Evolutionary conservation across 2,888 invertebrate species (phyloP).

Genomic region (Drosophila koepferae): DNA sequence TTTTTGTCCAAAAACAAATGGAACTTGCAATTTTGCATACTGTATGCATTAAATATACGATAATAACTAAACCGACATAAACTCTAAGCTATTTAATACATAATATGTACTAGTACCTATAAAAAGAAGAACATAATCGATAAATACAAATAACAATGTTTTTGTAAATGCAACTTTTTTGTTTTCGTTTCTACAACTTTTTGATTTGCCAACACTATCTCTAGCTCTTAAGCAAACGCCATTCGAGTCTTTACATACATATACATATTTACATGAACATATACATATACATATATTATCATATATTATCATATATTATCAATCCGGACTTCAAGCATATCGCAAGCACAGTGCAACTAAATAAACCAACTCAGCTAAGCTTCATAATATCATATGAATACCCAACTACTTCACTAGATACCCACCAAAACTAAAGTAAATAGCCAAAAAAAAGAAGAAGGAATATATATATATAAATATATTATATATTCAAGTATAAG

Average conservation of each 20-base stretch:
- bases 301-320: too few relatives aligned
- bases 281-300: constrained; percentile 34
- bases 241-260: constrained; percentile 37
- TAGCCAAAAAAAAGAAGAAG: constrained; percentile 35
- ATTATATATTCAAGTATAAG: background rate
- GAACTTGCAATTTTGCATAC: constrained; percentile 64
- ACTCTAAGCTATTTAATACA: constrained; percentile 60
- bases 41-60: constrained; percentile 67
- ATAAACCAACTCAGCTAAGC: constrained; percentile 45
- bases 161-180: constrained; percentile 57
- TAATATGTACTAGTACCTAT: constrained; percentile 65
- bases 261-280: constrained; percentile 28
- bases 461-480: background rate
- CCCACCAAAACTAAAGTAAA: constrained; percentile 60
- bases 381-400: constrained; percentile 33
- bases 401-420: constrained; percentile 23
- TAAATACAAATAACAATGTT: constrained; percentile 62
- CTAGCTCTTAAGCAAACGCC: constrained; percentile 44
- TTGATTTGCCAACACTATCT: constrained; percentile 12
- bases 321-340: constrained; percentile 71
- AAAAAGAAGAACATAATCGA: constrained; percentile 27
- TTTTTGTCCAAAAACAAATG: constrained; percentile 48
- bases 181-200: constrained; percentile 41
- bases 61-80: constrained; percentile 54
- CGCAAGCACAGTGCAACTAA: constrained; percentile 66